Conservation (phyloP, 2,888 invertebrate genomes). For the Synergus umbraculus region DNA sequence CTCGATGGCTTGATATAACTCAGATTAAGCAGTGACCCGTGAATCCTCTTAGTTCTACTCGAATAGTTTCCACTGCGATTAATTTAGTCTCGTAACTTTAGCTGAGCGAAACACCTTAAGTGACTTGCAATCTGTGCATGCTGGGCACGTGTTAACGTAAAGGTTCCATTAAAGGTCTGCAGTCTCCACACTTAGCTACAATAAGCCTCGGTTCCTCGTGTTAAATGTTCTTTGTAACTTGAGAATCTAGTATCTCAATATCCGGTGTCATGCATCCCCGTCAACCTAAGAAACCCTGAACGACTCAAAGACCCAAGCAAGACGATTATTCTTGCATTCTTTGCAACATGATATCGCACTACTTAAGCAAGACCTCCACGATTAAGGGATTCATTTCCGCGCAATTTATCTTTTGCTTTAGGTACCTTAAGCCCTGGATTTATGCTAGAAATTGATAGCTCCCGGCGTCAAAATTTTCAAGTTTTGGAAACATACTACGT, state of each 20-base stretch:
- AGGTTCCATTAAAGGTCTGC: constrained; percentile 29
- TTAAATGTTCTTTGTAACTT: constrained; percentile 28
- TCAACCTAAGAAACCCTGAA: constrained; percentile 7
- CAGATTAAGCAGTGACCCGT: constrained; percentile 59
- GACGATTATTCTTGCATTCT: constrained; percentile 31
- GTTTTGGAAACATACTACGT: not conserved
- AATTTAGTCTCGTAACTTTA: constrained; percentile 60
- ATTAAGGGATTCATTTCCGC: constrained; percentile 5
- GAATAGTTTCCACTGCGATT: constrained; percentile 59
- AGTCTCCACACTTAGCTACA: not conserved
- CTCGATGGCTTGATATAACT: constrained; percentile 55
- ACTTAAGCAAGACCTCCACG: constrained; percentile 14
- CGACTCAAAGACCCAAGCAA: constrained; percentile 5
- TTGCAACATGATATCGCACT: constrained; percentile 11
- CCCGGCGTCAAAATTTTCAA: not conserved
- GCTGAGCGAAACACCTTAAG: constrained; percentile 60
- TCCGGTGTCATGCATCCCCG: constrained; percentile 30
- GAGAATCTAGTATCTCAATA: constrained; percentile 36
- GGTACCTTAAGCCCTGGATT: not conserved
- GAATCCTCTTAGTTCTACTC: constrained; percentile 61
- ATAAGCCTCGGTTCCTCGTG: constrained; percentile 21
- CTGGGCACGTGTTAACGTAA: constrained; percentile 57
- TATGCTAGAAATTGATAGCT: not conserved
- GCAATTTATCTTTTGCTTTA: constrained; percentile 19
- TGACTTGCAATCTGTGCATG: constrained; percentile 62